Evolutionary conservation across 2,888 invertebrate species (phyloP).

Genomic region (Tachystola acroxantha): DNA sequence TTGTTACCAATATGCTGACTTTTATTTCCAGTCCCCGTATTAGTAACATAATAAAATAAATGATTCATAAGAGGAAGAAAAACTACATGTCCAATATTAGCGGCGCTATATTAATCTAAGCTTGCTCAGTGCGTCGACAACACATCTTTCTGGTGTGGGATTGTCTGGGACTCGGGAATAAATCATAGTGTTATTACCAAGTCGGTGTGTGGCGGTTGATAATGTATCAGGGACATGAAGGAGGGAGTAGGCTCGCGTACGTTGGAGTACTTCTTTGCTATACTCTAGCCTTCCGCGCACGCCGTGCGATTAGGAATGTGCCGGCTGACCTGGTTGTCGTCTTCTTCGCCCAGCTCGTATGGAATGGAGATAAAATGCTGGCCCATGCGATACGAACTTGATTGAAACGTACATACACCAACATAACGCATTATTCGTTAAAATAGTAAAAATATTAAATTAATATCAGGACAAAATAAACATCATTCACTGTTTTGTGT

Average conservation of each 20-base stretch:
- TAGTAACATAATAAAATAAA: conserved; percentile 31
- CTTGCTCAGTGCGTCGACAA: conserved; percentile 35
- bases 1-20: conserved; percentile 6
- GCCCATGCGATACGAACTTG: conserved; percentile 11
- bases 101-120: conserved; percentile 46
- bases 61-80: conserved; percentile 33
- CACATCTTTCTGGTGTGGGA: conserved; percentile 43
- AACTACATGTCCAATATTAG: conserved; percentile 45
- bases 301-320: conserved; percentile 28
- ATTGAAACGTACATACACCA: no score
- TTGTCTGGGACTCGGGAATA: conserved; percentile 40
- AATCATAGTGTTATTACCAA: conserved; percentile 61
- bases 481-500: no score
- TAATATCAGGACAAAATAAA: no score
- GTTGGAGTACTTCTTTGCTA: conserved; percentile 20
- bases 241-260: conserved; percentile 35
- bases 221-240: conserved; percentile 59
- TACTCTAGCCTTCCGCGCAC: conserved; percentile 24
- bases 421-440: no score
- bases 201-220: conserved; percentile 47
- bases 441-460: no score
- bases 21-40: conserved; percentile 8
- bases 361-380: conserved; percentile 40
- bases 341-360: conserved; percentile 15
- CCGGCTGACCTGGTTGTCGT: conserved; percentile 9